A percentile compares a stretch with the other conserved stretches of the same genome.
Conservation (phyloP, 2,113 vertebrate genomes). For the Pica pica region DNA sequence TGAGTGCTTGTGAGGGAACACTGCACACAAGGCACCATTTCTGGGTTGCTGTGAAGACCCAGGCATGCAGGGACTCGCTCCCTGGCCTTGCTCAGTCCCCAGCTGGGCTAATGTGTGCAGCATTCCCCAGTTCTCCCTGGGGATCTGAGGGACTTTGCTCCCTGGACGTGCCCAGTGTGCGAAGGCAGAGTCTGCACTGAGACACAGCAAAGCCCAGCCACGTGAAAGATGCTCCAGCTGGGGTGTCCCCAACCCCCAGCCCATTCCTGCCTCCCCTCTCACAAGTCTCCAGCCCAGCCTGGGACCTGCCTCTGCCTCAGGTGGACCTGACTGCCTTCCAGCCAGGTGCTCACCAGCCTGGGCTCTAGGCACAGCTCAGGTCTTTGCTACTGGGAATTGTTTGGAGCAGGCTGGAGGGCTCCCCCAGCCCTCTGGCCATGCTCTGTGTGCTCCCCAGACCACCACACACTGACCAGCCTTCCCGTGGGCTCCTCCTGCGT, state of each 20-base stretch:
- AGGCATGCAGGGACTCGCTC: fast-evolving
- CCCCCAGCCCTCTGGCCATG: not conserved
- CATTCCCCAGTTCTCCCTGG: not conserved
- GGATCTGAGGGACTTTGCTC: not conserved
- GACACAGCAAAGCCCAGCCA: not conserved
- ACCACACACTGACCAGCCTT: not conserved
- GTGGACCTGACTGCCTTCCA: not conserved
- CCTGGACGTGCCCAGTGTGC: not conserved
- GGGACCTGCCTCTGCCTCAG: not conserved
- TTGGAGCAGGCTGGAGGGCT: not conserved
- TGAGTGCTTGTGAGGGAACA: not conserved
- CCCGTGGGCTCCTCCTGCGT: not conserved
- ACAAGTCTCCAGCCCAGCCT: not conserved
- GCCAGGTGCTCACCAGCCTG: not conserved
- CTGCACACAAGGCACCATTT: not conserved
- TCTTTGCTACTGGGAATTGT: not conserved
- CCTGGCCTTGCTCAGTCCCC: not conserved
- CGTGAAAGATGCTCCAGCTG: fast-evolving
- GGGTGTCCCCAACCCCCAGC: not conserved
- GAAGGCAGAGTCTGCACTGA: not conserved
- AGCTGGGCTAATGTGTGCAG: not conserved
- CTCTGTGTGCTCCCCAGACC: not conserved
- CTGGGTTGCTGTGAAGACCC: not conserved
- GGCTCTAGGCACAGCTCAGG: not conserved
- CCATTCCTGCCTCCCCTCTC: not conserved